These are phyloP conservation scores for Acrocephalus arundinaceus DNA, from an alignment of 2,113 vertebrate species.

Conservation along the genomic window DNA sequence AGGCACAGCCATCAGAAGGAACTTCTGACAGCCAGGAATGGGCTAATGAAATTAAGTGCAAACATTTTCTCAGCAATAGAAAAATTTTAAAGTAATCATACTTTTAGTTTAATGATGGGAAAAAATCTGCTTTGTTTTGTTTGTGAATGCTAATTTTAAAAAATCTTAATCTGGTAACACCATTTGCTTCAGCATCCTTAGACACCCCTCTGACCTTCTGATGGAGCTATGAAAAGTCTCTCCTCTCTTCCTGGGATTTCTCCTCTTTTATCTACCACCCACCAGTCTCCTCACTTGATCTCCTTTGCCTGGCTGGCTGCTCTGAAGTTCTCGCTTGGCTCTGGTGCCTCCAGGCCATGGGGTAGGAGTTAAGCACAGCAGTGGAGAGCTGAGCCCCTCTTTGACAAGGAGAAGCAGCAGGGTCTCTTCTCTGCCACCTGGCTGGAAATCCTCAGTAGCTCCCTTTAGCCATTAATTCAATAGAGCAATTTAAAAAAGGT, in stretches of 20 bases:
- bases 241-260: neutral
- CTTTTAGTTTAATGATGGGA: neutral
- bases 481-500: rapidly evolving
- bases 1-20: neutral
- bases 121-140: neutral
- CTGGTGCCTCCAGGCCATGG: neutral
- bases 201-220: neutral
- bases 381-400: neutral
- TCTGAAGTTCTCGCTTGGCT: neutral
- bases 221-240: neutral
- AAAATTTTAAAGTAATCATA: neutral
- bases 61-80: neutral
- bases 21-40: neutral
- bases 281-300: neutral
- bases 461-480: neutral
- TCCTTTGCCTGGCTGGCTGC: neutral
- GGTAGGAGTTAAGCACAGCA: neutral
- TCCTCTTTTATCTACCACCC: neutral
- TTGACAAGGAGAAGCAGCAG: neutral
- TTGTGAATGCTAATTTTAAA: neutral
- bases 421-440: neutral
- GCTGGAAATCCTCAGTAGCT: neutral
- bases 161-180: neutral
- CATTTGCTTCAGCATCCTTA: neutral
- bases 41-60: neutral